These are phyloP conservation scores for Sebastes taczanowskii DNA, from an alignment of 2,797 vertebrate genomes.

Conservation along the genomic window DNA sequence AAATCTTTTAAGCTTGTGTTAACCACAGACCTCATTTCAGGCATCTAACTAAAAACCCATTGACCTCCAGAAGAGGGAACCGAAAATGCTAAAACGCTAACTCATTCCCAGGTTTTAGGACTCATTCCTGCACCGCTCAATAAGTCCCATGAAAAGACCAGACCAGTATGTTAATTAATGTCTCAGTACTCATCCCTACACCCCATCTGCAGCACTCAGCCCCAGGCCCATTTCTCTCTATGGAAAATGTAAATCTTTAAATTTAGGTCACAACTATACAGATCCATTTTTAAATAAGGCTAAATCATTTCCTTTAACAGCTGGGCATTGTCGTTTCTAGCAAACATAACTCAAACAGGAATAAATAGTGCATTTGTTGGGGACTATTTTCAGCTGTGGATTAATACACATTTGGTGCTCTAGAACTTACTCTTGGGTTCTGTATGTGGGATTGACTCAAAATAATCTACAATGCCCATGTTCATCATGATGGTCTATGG, in stretches of 20 bases:
- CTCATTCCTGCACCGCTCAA: no score
- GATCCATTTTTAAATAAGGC: not conserved
- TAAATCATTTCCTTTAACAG: not conserved
- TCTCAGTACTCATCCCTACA: not conserved
- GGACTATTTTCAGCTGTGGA: constrained; percentile 44
- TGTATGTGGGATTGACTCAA: constrained; percentile 17
- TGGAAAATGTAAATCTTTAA: not conserved
- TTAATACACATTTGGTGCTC: constrained; percentile 22
- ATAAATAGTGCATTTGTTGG: not conserved
- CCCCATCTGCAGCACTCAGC: not conserved
- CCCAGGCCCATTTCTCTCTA: not conserved
- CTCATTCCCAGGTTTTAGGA: no score
- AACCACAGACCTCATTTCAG: no score
- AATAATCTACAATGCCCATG: constrained; percentile 15
- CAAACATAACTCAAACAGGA: not conserved
- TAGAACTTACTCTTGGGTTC: not conserved
- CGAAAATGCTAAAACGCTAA: no score
- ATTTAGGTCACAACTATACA: not conserved
- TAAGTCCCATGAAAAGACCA: not conserved
- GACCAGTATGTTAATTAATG: not conserved
- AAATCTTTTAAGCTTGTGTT: no score
- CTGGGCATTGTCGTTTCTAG: not conserved
- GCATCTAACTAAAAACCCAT: no score
- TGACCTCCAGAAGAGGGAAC: no score
- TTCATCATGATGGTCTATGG: not conserved